These are phyloP conservation scores for Indicator indicator DNA, from an alignment of 2,113 vertebrate genomes.

Conservation along the genomic window DNA sequence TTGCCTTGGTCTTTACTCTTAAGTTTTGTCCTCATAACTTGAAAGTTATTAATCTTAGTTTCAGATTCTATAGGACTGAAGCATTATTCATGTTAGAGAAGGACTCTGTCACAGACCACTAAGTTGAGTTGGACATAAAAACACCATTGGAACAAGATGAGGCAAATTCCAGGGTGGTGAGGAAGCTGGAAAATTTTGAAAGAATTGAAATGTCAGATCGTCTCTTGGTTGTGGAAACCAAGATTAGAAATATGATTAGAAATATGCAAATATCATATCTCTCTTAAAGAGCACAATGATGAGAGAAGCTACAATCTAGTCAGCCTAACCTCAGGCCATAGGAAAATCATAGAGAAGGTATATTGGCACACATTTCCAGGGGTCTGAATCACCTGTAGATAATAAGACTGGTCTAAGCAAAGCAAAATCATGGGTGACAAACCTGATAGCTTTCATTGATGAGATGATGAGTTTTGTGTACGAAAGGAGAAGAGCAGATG, in stretches of 20 bases:
- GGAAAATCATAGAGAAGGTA: not conserved
- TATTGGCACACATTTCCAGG: not conserved
- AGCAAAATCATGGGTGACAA: not conserved
- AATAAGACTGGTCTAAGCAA: not conserved
- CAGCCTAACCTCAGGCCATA: not conserved
- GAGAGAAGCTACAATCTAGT: not conserved
- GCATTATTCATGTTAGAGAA: not conserved
- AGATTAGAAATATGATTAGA: too few relatives aligned
- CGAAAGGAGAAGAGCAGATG: not conserved
- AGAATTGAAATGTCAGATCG: rapidly evolving
- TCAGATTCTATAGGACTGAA: not conserved
- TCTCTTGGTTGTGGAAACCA: not conserved
- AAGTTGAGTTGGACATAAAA: not conserved
- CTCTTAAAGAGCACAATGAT: not conserved
- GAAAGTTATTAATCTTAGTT: not conserved
- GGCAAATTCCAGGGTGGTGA: not conserved
- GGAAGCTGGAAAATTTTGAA: not conserved
- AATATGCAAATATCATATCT: not conserved
- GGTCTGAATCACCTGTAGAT: not conserved
- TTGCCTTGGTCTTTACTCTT: not conserved
- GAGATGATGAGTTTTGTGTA: not conserved
- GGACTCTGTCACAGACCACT: not conserved
- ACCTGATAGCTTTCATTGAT: not conserved
- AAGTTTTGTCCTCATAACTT: not conserved
- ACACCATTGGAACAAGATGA: not conserved